Conservation (phyloP, 2,113 vertebrate species). For the Microcebus griseorufus region DNA sequence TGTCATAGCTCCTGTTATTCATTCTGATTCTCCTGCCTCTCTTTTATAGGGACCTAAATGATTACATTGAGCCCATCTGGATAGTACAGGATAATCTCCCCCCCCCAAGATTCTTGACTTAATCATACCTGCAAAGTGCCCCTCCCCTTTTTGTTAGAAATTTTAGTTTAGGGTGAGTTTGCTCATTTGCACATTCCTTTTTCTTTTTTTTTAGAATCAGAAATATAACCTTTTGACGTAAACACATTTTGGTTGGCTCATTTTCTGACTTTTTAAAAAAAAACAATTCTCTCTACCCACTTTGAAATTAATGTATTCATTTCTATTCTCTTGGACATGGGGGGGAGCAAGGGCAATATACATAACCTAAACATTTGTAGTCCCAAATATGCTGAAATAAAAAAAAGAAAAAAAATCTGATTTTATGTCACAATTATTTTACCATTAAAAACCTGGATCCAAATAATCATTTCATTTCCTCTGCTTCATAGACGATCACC, state of each 20-base stretch:
- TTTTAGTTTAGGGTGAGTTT: not conserved
- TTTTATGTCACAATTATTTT: not conserved
- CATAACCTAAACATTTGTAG: too few relatives aligned
- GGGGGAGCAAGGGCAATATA: too few relatives aligned
- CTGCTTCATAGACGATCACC: not conserved
- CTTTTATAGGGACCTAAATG: not conserved
- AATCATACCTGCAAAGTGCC: not conserved
- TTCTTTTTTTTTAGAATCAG: not conserved
- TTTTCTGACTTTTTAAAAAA: not conserved
- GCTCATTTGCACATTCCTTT: not conserved
- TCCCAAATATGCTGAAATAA: too few relatives aligned
- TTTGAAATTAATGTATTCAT: not conserved
- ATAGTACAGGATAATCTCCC: not conserved
- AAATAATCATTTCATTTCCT: not conserved
- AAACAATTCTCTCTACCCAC: not conserved
- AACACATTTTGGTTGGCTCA: conserved; percentile 49
- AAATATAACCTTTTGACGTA: not conserved
- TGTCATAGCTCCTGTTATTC: not conserved
- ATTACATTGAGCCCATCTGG: not conserved
- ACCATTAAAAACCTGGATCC: not conserved
- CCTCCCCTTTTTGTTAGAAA: not conserved
- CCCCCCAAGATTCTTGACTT: not conserved
- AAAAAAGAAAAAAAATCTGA: not conserved
- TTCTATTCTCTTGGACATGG: not conserved
- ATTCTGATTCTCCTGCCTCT: not conserved